These are phyloP conservation scores for Synergus gifuensis DNA, from an alignment of 2,888 invertebrate genomes.

Conservation along the genomic window DNA sequence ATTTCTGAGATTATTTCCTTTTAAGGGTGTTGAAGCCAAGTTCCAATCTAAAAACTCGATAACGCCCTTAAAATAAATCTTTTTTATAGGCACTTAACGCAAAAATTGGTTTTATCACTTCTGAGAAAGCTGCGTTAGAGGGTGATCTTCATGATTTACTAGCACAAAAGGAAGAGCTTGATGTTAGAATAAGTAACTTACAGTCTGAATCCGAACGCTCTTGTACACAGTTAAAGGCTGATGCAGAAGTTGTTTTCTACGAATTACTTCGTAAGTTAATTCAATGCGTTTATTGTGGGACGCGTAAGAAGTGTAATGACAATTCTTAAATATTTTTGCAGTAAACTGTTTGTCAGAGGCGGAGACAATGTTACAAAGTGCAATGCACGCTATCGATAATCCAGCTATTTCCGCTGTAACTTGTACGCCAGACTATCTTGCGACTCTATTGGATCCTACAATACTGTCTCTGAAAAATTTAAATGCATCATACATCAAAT, in stretches of 20 bases:
- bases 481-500: conserved; percentile 68
- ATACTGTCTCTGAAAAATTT: conserved; percentile 74
- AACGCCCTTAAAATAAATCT: conserved; percentile 24
- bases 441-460: conserved; percentile 77
- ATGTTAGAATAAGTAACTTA: conserved; percentile 80
- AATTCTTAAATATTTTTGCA: conserved; percentile 55
- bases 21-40: not conserved
- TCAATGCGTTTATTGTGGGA: not conserved
- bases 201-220: conserved; percentile 76
- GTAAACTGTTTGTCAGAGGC: conserved; percentile 77
- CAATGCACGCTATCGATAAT: conserved; percentile 83
- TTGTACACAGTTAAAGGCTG: conserved; percentile 66
- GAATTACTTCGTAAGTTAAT: conserved; percentile 71
- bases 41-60: too few species aligned
- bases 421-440: conserved; percentile 83
- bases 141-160: conserved; percentile 83
- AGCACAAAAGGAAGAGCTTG: conserved; percentile 84
- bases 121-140: conserved; percentile 83
- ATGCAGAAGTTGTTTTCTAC: conserved; percentile 67
- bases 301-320: not conserved
- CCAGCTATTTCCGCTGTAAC: conserved; percentile 83
- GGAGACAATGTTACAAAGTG: conserved; percentile 79
- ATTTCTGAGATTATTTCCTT: conserved; percentile 20
- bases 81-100: conserved; percentile 81
- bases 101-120: conserved; percentile 82